phyloP scores from a whole-genome alignment of 2,888 invertebrate species.

The Hydrotaea diabolus region DNA sequence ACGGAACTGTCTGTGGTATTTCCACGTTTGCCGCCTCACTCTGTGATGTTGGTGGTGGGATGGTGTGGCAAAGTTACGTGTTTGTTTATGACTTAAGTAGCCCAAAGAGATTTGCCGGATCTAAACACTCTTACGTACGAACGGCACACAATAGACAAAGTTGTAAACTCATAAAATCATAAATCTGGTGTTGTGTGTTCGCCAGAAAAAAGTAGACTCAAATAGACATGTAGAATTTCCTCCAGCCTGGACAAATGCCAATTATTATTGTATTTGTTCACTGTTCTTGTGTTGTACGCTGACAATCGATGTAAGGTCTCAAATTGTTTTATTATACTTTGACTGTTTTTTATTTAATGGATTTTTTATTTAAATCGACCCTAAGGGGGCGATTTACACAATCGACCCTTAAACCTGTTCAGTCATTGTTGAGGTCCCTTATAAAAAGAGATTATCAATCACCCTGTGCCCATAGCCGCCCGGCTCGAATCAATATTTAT shows the following conservation, averaged over 20 bases:
- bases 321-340: slow-evolving; percentile 62
- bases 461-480: slow-evolving; percentile 31
- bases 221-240: slow-evolving; percentile 3
- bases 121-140: slow-evolving; percentile 4
- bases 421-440: too few relatives aligned
- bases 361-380: slow-evolving; percentile 66
- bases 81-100: slow-evolving; percentile 67
- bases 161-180: slow-evolving; percentile 66
- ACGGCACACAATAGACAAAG: slow-evolving; percentile 40
- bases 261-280: slow-evolving; percentile 62
- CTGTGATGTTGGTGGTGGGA: neutral
- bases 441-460: slow-evolving; percentile 35
- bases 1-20: neutral
- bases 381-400: slow-evolving; percentile 42
- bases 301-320: neutral
- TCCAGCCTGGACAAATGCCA: slow-evolving; percentile 63
- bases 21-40: neutral
- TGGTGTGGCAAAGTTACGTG: slow-evolving; percentile 53
- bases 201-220: neutral
- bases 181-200: slow-evolving; percentile 47
- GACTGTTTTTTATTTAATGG: slow-evolving; percentile 58
- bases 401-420: neutral
- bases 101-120: slow-evolving; percentile 62
- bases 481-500: slow-evolving; percentile 54
- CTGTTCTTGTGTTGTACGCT: neutral